phyloP scores from a whole-genome alignment of 2,797 vertebrate genomes.

The Otolemur crassicaudatus region DNA sequence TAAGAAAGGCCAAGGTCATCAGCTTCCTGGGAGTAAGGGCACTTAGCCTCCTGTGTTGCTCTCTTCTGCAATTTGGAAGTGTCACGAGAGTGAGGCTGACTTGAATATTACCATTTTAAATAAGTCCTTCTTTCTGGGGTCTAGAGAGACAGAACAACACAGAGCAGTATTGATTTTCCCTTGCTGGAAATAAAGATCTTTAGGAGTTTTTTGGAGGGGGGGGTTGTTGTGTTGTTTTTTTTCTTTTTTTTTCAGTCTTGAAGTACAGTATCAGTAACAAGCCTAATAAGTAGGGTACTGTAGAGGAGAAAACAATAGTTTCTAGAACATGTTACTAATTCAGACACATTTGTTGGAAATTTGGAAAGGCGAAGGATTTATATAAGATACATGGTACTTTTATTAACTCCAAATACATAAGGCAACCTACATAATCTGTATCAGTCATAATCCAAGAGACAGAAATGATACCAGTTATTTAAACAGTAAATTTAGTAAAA shows the following conservation, averaged over 20 bases:
- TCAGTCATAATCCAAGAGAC: background rate
- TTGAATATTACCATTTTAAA: background rate
- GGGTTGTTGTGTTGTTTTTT: no score
- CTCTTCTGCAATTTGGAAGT: conserved; percentile 1
- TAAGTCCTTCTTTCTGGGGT: background rate
- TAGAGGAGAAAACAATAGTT: background rate
- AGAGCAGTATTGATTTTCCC: background rate
- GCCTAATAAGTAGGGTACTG: background rate
- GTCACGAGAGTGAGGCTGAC: background rate
- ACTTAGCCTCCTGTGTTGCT: background rate
- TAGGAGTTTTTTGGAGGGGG: background rate
- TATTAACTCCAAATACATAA: background rate
- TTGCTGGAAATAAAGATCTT: background rate
- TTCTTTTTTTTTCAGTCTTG: background rate
- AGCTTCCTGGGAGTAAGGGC: background rate
- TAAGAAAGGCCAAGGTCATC: background rate
- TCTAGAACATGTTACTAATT: background rate
- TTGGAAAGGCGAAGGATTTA: background rate
- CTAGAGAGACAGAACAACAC: background rate
- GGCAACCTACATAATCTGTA: background rate
- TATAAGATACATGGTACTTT: background rate
- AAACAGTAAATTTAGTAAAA: background rate
- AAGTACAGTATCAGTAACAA: background rate
- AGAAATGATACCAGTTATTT: background rate
- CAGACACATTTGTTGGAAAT: background rate